Evolutionary conservation across 2,113 vertebrate species (phyloP).

Genomic region (Tretioscincus oriximinensis): DNA sequence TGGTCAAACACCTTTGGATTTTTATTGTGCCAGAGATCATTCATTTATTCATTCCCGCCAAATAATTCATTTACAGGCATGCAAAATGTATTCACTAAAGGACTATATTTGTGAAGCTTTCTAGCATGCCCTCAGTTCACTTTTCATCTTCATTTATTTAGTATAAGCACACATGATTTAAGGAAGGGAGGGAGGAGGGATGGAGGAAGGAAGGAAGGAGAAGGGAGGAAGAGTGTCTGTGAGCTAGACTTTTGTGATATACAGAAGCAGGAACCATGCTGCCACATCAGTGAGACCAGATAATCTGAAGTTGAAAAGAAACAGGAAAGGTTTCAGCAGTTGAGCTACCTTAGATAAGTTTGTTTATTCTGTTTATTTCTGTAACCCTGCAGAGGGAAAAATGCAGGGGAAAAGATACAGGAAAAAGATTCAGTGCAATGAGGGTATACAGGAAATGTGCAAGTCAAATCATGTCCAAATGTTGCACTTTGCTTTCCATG

Average conservation of each 20-base stretch:
- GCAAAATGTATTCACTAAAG: constrained; percentile 1
- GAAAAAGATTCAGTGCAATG: too few relatives aligned
- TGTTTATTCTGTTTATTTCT: too few relatives aligned
- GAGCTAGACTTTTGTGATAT: background rate
- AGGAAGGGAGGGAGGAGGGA: background rate
- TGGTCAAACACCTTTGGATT: background rate
- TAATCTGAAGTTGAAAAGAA: too few relatives aligned
- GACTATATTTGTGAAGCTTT: background rate
- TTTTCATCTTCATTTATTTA: background rate
- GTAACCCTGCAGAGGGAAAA: too few relatives aligned
- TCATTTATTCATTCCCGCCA: background rate
- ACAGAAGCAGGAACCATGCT: background rate
- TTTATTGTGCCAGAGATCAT: constrained; percentile 21
- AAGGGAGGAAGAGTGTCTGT: too few relatives aligned
- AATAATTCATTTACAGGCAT: constrained; percentile 26
- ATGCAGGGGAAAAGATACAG: too few relatives aligned
- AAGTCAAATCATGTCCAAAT: too few relatives aligned
- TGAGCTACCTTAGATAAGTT: too few relatives aligned
- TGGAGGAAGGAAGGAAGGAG: background rate
- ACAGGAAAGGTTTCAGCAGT: too few relatives aligned
- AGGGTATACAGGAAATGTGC: too few relatives aligned
- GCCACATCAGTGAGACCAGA: too few relatives aligned
- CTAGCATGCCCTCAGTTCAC: background rate
- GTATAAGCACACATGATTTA: background rate
- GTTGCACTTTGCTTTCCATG: too few relatives aligned